Conservation (phyloP, 2,113 vertebrate species). For the Drymodes brunneopygia region DNA sequence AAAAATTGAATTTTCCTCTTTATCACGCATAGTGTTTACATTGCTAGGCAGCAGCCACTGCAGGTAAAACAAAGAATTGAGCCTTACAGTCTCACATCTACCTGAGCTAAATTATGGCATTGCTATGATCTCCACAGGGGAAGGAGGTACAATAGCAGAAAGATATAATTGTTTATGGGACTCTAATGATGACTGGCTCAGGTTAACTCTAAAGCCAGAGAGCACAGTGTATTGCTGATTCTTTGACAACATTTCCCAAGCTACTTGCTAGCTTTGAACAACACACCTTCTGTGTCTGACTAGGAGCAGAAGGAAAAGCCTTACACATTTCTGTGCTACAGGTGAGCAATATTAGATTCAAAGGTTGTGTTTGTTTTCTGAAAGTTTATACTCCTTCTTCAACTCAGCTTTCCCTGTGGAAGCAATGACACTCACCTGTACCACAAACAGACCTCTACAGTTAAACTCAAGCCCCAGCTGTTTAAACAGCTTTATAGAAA, state of each 20-base stretch:
- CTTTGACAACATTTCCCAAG: neutral
- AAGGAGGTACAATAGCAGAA: neutral
- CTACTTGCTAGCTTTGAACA: neutral
- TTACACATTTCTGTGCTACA: neutral
- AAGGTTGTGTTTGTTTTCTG: neutral
- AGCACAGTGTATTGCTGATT: neutral
- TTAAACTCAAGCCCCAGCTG: neutral
- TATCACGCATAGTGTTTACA: neutral
- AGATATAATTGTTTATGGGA: neutral
- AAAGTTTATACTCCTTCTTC: neutral
- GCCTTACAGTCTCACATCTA: neutral
- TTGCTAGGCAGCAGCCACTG: neutral
- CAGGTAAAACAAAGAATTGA: neutral
- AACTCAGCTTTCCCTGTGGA: neutral
- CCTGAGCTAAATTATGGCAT: neutral
- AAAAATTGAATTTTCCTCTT: neutral
- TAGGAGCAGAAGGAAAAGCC: neutral
- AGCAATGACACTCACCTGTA: neutral
- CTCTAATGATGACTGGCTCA: neutral
- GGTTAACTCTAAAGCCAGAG: neutral
- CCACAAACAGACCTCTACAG: neutral
- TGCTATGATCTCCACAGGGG: neutral
- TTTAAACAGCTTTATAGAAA: neutral
- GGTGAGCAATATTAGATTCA: neutral
- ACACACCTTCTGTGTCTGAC: neutral